These are phyloP conservation scores for Agelastica alni DNA, from an alignment of 2,888 invertebrate species.

Conservation along the genomic window DNA sequence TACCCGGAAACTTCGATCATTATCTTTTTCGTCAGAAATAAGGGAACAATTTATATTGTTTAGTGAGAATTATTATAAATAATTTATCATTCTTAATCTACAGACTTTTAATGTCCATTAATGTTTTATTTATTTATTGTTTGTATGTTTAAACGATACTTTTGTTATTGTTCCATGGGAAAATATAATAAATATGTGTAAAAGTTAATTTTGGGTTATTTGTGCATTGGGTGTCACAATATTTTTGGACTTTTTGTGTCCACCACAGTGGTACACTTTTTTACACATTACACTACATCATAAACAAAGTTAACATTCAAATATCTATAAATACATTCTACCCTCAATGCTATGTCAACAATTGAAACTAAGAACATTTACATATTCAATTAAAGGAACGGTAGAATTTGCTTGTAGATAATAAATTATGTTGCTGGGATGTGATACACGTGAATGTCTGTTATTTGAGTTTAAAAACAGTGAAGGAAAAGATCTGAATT, in stretches of 20 bases:
- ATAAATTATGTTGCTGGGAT: not conserved
- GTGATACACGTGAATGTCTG: not conserved
- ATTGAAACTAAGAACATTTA: not conserved
- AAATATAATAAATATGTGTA: slow-evolving; percentile 4
- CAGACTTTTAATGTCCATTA: slow-evolving; percentile 3
- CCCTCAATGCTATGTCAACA: not conserved
- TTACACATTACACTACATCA: slow-evolving; percentile 23
- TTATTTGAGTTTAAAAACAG: slow-evolving; percentile 2
- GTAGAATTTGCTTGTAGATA: slow-evolving; percentile 4
- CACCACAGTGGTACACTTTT: slow-evolving; percentile 21
- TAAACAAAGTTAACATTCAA: not conserved
- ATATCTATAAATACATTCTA: slow-evolving; percentile 11
- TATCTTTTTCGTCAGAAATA: too few species aligned
- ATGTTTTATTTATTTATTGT: not conserved
- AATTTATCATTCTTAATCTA: not conserved
- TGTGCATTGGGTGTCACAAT: slow-evolving; percentile 27
- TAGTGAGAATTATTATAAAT: too few species aligned
- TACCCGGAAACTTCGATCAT: slow-evolving; percentile 4
- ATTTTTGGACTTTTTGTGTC: slow-evolving; percentile 20
- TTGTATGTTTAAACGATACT: too few species aligned
- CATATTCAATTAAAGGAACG: too few species aligned
- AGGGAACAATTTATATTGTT: not conserved
- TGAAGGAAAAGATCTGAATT: too few species aligned
- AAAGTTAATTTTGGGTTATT: slow-evolving; percentile 24
- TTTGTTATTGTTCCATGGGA: too few species aligned